These are phyloP conservation scores for Heliconius hermathena DNA, from an alignment of 1,140 invertebrate genomes.

Conservation along the genomic window DNA sequence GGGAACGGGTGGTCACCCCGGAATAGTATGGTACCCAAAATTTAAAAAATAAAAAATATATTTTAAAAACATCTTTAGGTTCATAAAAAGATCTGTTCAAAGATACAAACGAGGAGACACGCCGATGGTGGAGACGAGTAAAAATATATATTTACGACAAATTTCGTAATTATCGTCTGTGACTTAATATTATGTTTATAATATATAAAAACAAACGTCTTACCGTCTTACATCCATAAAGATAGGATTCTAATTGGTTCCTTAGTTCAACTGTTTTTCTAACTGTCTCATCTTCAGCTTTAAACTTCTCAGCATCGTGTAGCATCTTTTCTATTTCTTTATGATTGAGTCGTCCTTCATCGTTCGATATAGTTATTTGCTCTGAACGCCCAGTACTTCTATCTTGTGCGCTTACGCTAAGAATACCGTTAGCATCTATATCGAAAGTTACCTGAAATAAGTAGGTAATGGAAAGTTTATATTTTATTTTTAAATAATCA, in stretches of 20 bases:
- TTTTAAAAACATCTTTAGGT: too few relatives aligned
- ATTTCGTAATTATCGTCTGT: too few relatives aligned
- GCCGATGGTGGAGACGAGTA: too few relatives aligned
- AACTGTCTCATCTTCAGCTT: slow-evolving; percentile 86
- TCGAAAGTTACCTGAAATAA: slow-evolving; percentile 87
- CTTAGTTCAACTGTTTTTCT: slow-evolving; percentile 86
- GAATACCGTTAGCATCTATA: slow-evolving; percentile 90
- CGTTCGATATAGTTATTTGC: slow-evolving; percentile 94
- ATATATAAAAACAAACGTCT: slow-evolving; percentile 8
- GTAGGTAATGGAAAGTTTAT: neutral
- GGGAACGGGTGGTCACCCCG: too few relatives aligned
- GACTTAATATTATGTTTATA: too few relatives aligned
- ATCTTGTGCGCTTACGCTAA: slow-evolving; percentile 91
- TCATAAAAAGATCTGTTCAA: too few relatives aligned
- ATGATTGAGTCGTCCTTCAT: slow-evolving; percentile 94
- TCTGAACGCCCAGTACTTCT: slow-evolving; percentile 89
- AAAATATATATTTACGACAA: too few relatives aligned
- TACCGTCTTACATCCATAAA: slow-evolving; percentile 90
- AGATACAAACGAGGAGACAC: too few relatives aligned
- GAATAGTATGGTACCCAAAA: too few relatives aligned
- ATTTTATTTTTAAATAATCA: too few relatives aligned
- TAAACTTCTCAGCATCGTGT: slow-evolving; percentile 88
- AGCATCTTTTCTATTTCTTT: slow-evolving; percentile 97
- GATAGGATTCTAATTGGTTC: slow-evolving; percentile 92
- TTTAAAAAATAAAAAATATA: too few relatives aligned